Base-by-base conservation (phyloP, 2,113 vertebrate genomes). In the Cyphomyrus discorhynchus region DNA sequence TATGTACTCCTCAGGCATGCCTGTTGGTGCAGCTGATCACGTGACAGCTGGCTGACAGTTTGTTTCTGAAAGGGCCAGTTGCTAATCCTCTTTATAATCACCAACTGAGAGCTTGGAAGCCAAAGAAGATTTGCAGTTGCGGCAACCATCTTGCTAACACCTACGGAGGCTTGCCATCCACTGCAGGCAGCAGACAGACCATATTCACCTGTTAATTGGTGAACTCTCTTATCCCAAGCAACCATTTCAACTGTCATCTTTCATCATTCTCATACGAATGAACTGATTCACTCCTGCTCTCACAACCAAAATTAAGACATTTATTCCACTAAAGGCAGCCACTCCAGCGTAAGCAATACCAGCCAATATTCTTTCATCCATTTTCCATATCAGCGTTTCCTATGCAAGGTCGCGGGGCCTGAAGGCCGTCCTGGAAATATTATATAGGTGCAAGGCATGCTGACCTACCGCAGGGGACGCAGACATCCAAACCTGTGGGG, bases 91-190 rank as follows among this genome's bases (percentile, higher is more conserved):
- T 95, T 27, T 94, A 95, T 94, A 95, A 93, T 94, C 94, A 93
- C n/a, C 92, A 90, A 92, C 92, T 94, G 93, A 93, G 93, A 93
- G 92, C 91, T 90, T 89, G 92, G 93, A 92, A 93, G 91, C 94
- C 92, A 95, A 96, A 95, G 94, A 95, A 95, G 95, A 96, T 95
- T 96, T 96, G 92, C 93, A 91, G 92, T 42, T 91, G 92, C 49
- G 93, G 91, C 91, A 93, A 62, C 74, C 90, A 93, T 91, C 93
- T 93, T 92, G 85, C 91, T 90, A 91, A 92, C 89, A 89, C 77
- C 89, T 58, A 90, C 21, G 17, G 74, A 42, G 89, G 90, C 90
- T 90, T 80, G 89, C 91, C 58, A 53, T 80, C 52, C 53, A 39
- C 93, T 92, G 91, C 85, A 66, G 92, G 62, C 66, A 39, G 39